Conservation (phyloP, 2,113 vertebrate genomes). For the Pyxicephalus adspersus region DNA sequence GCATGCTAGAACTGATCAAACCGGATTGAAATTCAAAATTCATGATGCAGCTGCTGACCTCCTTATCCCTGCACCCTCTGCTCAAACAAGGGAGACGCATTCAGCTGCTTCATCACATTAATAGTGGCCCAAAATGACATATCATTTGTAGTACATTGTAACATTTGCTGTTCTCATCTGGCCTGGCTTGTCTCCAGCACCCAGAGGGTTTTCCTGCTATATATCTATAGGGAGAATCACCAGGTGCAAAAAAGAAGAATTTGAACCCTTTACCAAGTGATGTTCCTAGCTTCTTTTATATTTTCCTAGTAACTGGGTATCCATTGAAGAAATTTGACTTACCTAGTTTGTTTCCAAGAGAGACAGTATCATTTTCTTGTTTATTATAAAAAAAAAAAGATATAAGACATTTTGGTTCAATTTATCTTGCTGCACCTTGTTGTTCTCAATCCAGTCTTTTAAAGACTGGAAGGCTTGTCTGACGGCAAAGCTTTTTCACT, state of each 20-base stretch:
- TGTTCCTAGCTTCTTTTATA: conserved; percentile 25
- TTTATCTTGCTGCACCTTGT: conserved; percentile 92
- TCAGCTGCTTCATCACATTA: conserved; percentile 94
- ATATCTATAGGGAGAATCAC: conserved; percentile 90
- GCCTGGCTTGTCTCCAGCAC: conserved; percentile 91
- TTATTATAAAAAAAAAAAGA: conserved; percentile 17
- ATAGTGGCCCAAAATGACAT: conserved; percentile 72
- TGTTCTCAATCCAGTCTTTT: conserved; percentile 87
- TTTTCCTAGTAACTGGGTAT: conserved; percentile 46
- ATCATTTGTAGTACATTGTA: conserved; percentile 80
- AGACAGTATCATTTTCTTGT: conserved; percentile 10
- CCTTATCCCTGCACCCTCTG: conserved; percentile 69
- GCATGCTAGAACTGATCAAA: conserved; percentile 98
- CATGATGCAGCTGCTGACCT: conserved; percentile 90
- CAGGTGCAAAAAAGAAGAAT: conserved; percentile 92
- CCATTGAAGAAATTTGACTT: conserved; percentile 29
- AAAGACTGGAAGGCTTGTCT: conserved; percentile 86
- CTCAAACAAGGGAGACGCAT: conserved; percentile 70
- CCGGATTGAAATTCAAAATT: conserved; percentile 75
- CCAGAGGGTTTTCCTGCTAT: conserved; percentile 80
- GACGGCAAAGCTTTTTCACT: conserved; percentile 81
- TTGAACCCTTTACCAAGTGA: conserved; percentile 62
- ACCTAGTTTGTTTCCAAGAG: conserved; percentile 52
- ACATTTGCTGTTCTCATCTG: conserved; percentile 87
- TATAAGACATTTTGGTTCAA: conserved; percentile 67